A percentile compares a stretch with the other conserved stretches of the same genome.
Conservation (phyloP, 1,140 invertebrate species). For the Stenopsyche tienmushanensis region DNA sequence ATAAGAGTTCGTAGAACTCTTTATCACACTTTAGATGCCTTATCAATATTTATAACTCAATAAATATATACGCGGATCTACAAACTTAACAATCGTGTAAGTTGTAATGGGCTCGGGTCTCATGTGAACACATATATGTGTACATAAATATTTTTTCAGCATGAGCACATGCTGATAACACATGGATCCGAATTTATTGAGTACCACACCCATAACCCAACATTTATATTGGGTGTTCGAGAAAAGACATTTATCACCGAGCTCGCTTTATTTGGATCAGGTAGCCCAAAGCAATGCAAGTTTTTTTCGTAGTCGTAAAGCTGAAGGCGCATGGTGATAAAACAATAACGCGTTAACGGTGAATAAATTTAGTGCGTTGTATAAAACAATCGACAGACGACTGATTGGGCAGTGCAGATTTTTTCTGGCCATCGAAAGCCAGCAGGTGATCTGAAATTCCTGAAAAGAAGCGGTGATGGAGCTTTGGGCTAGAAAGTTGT, state of each 20-base stretch:
- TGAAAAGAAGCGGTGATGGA: too few species aligned
- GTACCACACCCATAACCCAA: neutral
- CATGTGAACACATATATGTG: neutral
- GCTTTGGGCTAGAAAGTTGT: too few species aligned
- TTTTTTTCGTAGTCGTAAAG: neutral
- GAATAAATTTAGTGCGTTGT: neutral
- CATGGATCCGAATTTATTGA: neutral
- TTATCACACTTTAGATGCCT: neutral
- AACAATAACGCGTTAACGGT: neutral
- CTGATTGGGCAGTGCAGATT: too few species aligned
- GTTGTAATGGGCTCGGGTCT: neutral
- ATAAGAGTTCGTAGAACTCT: too few species aligned
- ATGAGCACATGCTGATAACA: neutral
- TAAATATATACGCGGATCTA: neutral
- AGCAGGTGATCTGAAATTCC: too few species aligned
- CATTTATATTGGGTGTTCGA: neutral
- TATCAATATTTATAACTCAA: constrained; percentile 12
- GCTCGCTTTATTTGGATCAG: neutral
- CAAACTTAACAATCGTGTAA: neutral
- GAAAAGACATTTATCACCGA: neutral
- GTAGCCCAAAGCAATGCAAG: neutral
- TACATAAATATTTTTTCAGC: constrained; percentile 3
- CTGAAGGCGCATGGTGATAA: neutral
- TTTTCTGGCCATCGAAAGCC: too few species aligned
- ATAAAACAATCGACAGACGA: neutral